Base-by-base conservation (phyloP, 2,888 invertebrate genomes). In the Limnephilus lunatus region DNA sequence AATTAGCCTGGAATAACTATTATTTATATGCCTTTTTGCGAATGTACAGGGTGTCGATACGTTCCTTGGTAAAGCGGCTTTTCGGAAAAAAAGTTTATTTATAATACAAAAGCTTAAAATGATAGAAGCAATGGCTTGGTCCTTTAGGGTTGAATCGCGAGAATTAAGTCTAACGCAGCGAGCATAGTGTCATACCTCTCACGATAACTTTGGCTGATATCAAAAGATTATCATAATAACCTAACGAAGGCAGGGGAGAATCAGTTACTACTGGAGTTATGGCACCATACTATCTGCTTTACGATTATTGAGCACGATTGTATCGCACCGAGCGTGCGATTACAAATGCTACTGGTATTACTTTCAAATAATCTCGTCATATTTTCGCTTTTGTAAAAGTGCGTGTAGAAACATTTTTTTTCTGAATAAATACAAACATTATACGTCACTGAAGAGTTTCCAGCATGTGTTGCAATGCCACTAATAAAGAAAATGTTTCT, bases 201-300 rank as follows among this genome's bases (percentile, higher is more conserved):
- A 85, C 91, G 90, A 92, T 92, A 91, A 92, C 85, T 68, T 87
- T 30, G 30, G 31, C 85, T 35, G 90, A 93, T 93, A 92, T 85
- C 91, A 53, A 31, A 68, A 39, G 83, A 93, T 92, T 93, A 93
- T 93, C 92, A 90, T 93, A 93, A 92, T 87, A 92, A 91, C 92
- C 91, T 90, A 92, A 91, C 87, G 81, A 89, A 81, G 89, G 83
- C 87, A 90, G 80, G 81, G 86, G 25, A 48, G 85, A 68, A 91
- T 92, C 90, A 85, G 92, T 90, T 80, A 92, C 35, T 35, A 31
- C 32, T 82, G 31, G 89, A 92, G 86, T 92, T 92, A 92, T 90
- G 68, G 92, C 89, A 30, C 39, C 44, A 30, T 32, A 7, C 32
- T n/a, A 81, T 25, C 86, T 39, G 85, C 90, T 92, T 92, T 92